Evolutionary conservation across 2,113 vertebrate species (phyloP), one percentile per base, ranked within the genome.

Genomic region (Pangasianodon gigas): DNA sequence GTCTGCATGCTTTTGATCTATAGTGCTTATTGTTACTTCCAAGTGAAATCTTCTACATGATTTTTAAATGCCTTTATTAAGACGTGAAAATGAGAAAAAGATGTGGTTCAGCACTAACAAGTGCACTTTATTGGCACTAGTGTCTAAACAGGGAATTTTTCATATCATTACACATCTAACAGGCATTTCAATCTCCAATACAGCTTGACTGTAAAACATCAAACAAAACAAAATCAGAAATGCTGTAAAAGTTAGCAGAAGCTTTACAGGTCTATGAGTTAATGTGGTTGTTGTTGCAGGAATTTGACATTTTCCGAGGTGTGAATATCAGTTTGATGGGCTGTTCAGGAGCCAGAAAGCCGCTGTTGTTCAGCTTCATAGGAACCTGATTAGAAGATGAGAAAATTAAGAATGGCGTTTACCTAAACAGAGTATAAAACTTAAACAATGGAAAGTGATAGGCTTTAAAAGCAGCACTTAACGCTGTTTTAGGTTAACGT

Each of bases 271-370:
- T 32, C 32, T 86, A 54, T 5, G 16, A 52, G 44, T 48, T 52
- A 37, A 19, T 41, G 16, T 80, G 54, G 13, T 48, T 87, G 86
- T n/a, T 62, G 41, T 79, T 62, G 56, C 56, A 80, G 75, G 19
- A n/a, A 10, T 37, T 37, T 21, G n/a, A 71, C n/a, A 18, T 62
- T 52, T 56, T 79, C 24, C 83, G 89, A 29, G 75, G 84, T 41
- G 9, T 56, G 56, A 91, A 19, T 21, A 60, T 80, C 24, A 91
- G 79, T 79, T 89, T 89, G 67, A 91, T 87, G 58, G 90, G 88
- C 2, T 79, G 29, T n/a, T 89, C 75, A 21, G 90, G 90, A 67
- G 88, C 26, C 56, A 91, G 71, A 2, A 91, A 21, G 16, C 80
- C 90, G 0, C 0, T 69, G 19, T 79, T 4, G 18, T 29, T 60